Conservation (phyloP, 1,140 invertebrate genomes). For the Panagrolaimus sp. region DNA sequence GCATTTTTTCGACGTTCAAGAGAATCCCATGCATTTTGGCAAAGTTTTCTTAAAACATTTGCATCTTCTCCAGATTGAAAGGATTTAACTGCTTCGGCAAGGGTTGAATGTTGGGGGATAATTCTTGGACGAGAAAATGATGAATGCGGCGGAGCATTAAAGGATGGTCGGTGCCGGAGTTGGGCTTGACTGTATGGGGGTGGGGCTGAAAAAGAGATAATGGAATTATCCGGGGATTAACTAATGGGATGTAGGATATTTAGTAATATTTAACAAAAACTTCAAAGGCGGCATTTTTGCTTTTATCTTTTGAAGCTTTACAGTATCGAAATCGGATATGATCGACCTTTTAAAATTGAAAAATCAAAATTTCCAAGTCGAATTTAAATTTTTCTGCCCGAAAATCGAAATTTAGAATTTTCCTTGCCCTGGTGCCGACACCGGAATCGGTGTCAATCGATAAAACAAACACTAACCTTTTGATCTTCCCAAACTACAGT, state of each 20-base stretch:
- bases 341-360: no score
- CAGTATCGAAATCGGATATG: no score
- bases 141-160: not conserved
- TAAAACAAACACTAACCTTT: not conserved
- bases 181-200: slow-evolving; percentile 10
- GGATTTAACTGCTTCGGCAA: slow-evolving; percentile 8
- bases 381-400: no score
- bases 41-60: not conserved
- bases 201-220: not conserved
- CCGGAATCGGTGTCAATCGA: no score
- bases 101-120: slow-evolving; percentile 3
- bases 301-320: no score
- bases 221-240: no score
- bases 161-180: slow-evolving; percentile 3
- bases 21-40: slow-evolving; percentile 4
- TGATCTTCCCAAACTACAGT: not conserved
- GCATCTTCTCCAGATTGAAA: not conserved
- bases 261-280: no score
- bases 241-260: no score
- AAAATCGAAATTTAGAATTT: no score
- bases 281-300: no score
- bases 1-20: slow-evolving; percentile 3
- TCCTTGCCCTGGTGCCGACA: no score
- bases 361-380: no score
- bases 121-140: not conserved